Percentiles rank a stretch among this genome's conserved stretches.
Evolutionary conservation across 2,113 vertebrate species (phyloP).

Genomic region (Synodontis membranacea): DNA sequence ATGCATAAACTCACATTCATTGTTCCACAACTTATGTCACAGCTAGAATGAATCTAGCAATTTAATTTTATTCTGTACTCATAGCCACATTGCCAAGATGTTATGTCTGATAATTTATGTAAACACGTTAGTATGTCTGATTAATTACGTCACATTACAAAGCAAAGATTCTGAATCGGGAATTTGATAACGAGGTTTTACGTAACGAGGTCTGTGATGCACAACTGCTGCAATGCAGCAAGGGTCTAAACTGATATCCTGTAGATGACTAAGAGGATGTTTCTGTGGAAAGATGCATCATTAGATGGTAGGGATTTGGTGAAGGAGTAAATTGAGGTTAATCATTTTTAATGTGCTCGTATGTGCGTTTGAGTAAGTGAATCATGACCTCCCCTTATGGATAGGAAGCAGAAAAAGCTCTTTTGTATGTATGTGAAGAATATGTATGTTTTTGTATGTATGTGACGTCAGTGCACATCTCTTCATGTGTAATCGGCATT

Average conservation of each 20-base stretch:
- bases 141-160: not conserved
- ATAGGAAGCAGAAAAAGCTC: not conserved
- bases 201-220: not conserved
- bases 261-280: not conserved
- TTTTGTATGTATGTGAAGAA: no score
- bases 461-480: conserved; percentile 1
- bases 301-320: conserved; percentile 3
- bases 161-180: not conserved
- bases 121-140: no score
- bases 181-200: not conserved
- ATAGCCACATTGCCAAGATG: not conserved
- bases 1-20: not conserved
- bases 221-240: not conserved
- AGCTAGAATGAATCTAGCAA: not conserved
- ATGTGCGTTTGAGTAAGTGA: not conserved
- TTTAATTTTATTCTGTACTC: not conserved
- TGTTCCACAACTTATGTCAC: not conserved
- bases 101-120: not conserved
- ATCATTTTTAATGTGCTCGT: not conserved
- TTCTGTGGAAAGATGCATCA: not conserved
- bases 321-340: not conserved
- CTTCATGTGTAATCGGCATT: not conserved
- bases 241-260: not conserved
- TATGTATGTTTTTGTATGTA: no score
- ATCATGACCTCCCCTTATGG: not conserved